Evolutionary conservation across 2,113 vertebrate species (phyloP).

Genomic region (Tauraco erythrolophus): DNA sequence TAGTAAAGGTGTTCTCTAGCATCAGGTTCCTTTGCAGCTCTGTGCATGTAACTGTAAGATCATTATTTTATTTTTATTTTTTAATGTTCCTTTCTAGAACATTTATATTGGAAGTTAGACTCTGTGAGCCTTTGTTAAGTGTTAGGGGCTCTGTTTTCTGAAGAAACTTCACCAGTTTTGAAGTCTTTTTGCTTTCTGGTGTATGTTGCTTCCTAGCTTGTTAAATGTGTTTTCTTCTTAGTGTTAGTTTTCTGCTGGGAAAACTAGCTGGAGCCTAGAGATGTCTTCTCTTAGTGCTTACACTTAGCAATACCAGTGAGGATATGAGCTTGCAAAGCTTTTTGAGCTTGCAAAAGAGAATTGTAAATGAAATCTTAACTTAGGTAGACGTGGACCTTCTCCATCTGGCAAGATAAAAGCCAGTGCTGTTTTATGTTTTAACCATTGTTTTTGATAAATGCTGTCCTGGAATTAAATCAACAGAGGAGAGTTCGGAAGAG

Average conservation of each 20-base stretch:
- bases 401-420: not conserved
- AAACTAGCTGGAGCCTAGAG: not conserved
- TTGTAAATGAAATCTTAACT: not conserved
- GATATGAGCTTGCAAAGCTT: not conserved
- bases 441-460: not conserved
- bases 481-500: not conserved
- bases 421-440: conserved; percentile 6
- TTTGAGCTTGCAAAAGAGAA: not conserved
- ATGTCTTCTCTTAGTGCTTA: not conserved
- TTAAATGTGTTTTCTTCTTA: not conserved
- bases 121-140: not conserved
- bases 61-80: not conserved
- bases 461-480: conserved; percentile 24
- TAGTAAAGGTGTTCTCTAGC: not conserved
- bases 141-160: not conserved
- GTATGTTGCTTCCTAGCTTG: not conserved
- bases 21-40: not conserved
- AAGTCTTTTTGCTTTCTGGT: not conserved
- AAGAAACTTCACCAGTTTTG: not conserved
- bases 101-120: not conserved
- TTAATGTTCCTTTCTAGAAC: not conserved
- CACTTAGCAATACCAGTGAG: not conserved
- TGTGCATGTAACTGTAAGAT: not conserved
- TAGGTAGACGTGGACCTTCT: not conserved
- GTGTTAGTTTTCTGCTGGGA: not conserved